Percentiles rank a stretch among this genome's conserved stretches.
Conservation (phyloP, 2,113 vertebrate genomes). For the Geococcyx californianus region DNA sequence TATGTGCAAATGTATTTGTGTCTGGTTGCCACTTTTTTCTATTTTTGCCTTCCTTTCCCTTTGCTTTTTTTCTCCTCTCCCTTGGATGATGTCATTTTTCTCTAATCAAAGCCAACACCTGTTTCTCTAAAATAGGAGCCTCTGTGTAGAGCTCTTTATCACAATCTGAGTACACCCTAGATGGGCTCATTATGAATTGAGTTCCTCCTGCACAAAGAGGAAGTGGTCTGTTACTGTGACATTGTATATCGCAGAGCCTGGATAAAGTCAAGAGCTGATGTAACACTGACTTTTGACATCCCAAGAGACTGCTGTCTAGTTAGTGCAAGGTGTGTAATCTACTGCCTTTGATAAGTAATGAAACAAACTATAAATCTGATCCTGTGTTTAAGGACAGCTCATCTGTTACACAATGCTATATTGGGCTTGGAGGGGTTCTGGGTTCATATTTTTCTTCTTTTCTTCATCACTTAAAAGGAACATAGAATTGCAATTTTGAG, state of each 20-base stretch:
- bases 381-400: slow-evolving; percentile 10
- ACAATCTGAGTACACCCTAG: slow-evolving; percentile 59
- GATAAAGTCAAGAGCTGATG: slow-evolving; percentile 71
- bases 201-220: slow-evolving; percentile 74
- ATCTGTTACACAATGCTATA: background rate
- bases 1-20: slow-evolving; percentile 88
- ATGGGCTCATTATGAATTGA: slow-evolving; percentile 68
- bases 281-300: slow-evolving; percentile 54
- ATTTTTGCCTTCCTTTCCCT: slow-evolving; percentile 63
- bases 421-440: background rate
- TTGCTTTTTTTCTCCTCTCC: slow-evolving; percentile 49
- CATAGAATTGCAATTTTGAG: background rate
- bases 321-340: slow-evolving; percentile 63
- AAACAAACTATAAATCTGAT: slow-evolving; percentile 58
- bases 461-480: background rate
- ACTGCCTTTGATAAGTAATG: slow-evolving; percentile 66
- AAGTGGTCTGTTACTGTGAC: slow-evolving; percentile 60
- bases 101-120: slow-evolving; percentile 85
- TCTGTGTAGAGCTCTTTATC: slow-evolving; percentile 69
- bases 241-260: slow-evolving; percentile 63
- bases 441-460: background rate
- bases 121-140: slow-evolving; percentile 70
- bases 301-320: slow-evolving; percentile 43
- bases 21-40: slow-evolving; percentile 79
- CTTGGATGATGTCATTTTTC: slow-evolving; percentile 83